Conservation (phyloP, 2,797 vertebrate species). For the Orientallactaga sibirica region DNA sequence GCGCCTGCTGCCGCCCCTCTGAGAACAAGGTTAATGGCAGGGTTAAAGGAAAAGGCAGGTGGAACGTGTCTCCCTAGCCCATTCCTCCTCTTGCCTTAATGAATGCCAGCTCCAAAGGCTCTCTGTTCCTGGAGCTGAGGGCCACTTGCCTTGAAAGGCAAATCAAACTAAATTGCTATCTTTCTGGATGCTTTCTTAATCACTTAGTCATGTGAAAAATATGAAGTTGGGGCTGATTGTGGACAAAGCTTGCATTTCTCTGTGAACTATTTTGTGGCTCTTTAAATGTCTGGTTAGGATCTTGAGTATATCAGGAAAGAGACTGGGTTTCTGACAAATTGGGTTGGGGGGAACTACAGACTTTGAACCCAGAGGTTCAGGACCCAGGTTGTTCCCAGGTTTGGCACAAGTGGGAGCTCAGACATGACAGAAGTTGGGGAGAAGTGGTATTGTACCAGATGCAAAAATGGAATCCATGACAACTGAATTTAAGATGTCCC, state of each 20-base stretch:
- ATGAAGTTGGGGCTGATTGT: constrained; percentile 11
- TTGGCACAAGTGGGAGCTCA: not conserved
- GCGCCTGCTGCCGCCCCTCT: not conserved
- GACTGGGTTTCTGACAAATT: not conserved
- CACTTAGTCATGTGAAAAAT: constrained; percentile 17
- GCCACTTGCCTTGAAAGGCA: constrained; percentile 31
- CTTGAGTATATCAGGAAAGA: constrained; percentile 12
- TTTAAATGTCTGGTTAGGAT: not conserved
- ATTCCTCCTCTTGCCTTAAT: constrained; percentile 59
- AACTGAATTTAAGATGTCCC: not conserved
- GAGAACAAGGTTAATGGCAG: constrained; percentile 56
- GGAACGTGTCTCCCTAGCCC: not conserved
- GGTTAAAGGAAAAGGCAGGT: constrained; percentile 68
- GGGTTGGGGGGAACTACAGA: not conserved
- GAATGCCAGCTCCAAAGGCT: constrained; percentile 51
- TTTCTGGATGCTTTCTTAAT: constrained; percentile 65
- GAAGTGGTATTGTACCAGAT: not conserved
- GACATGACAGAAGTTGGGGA: constrained; percentile 9
- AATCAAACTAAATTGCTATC: constrained; percentile 32
- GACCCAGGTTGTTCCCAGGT: not conserved
- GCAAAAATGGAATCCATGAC: not conserved
- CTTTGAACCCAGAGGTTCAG: not conserved
- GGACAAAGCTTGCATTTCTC: not conserved
- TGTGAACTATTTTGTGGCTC: constrained; percentile 11
- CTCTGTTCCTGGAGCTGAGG: constrained; percentile 20